These are phyloP conservation scores for Sebastes oblongus DNA, from an alignment of 2,797 vertebrate species.

Conservation along the genomic window DNA sequence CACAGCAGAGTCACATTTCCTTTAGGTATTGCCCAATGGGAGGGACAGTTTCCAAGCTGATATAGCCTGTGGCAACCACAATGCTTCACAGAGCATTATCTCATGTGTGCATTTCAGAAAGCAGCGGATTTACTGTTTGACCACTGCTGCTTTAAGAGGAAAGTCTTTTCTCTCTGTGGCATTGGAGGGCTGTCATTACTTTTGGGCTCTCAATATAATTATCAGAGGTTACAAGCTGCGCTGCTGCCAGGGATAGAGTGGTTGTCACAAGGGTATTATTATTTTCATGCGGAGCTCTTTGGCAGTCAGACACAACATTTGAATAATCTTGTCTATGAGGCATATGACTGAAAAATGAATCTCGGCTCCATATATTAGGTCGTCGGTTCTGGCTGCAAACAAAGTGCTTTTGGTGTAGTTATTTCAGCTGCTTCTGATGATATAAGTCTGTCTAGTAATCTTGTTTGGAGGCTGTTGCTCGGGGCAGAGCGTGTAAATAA, in stretches of 20 bases:
- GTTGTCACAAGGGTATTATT: slow-evolving; percentile 81
- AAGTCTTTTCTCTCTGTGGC: slow-evolving; percentile 79
- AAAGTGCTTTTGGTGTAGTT: slow-evolving; percentile 27
- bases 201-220: slow-evolving; percentile 79
- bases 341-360: slow-evolving; percentile 52
- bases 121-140: slow-evolving; percentile 68
- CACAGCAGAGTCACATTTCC: slow-evolving; percentile 67
- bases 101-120: slow-evolving; percentile 72
- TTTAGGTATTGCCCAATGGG: slow-evolving; percentile 63
- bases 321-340: slow-evolving; percentile 77
- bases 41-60: slow-evolving; percentile 67
- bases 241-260: slow-evolving; percentile 77
- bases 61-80: slow-evolving; percentile 66
- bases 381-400: slow-evolving; percentile 39
- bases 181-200: slow-evolving; percentile 81
- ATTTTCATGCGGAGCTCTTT: slow-evolving; percentile 75
- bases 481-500: slow-evolving; percentile 9
- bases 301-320: slow-evolving; percentile 75
- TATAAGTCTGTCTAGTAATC: not conserved
- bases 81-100: slow-evolving; percentile 78
- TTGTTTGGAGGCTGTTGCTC: slow-evolving; percentile 19
- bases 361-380: slow-evolving; percentile 49
- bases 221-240: slow-evolving; percentile 76
- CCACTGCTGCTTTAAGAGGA: slow-evolving; percentile 77
- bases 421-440: slow-evolving; percentile 29